Evolutionary conservation across 2,797 vertebrate genomes (phyloP).

Genomic region (Sebastes hubbsi): DNA sequence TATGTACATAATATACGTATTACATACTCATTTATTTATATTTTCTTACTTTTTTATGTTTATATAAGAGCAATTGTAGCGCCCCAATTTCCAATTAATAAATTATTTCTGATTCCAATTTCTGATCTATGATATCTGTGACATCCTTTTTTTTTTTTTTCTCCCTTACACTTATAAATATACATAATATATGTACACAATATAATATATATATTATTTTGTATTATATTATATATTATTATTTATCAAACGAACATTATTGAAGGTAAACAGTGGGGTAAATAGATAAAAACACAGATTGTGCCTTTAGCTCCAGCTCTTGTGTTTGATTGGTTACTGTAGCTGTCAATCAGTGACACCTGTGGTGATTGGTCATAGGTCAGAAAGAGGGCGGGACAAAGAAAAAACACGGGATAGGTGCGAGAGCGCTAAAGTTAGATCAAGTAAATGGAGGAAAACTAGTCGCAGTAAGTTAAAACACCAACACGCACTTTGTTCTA

Average conservation of each 20-base stretch:
- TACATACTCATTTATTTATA: no score
- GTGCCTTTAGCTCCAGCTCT: background rate
- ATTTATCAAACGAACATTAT: background rate
- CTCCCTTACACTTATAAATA: no score
- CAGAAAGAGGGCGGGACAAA: background rate
- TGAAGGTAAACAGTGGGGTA: background rate
- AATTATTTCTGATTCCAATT: no score
- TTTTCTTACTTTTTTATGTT: no score
- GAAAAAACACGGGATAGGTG: background rate
- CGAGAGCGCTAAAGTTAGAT: background rate
- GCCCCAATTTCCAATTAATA: no score
- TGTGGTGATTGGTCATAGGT: background rate
- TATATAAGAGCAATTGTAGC: no score
- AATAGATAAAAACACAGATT: background rate
- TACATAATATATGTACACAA: no score
- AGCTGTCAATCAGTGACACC: background rate
- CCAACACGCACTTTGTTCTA: fast-evolving
- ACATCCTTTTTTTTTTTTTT: no score
- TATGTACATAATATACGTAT: no score
- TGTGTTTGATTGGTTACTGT: background rate
- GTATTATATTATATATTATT: no score
- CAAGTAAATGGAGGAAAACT: background rate
- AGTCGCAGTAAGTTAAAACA: background rate
- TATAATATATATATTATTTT: no score
- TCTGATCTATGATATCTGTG: no score